Conservation (phyloP, 2,113 vertebrate genomes). For the Periophthalmus modestus region DNA sequence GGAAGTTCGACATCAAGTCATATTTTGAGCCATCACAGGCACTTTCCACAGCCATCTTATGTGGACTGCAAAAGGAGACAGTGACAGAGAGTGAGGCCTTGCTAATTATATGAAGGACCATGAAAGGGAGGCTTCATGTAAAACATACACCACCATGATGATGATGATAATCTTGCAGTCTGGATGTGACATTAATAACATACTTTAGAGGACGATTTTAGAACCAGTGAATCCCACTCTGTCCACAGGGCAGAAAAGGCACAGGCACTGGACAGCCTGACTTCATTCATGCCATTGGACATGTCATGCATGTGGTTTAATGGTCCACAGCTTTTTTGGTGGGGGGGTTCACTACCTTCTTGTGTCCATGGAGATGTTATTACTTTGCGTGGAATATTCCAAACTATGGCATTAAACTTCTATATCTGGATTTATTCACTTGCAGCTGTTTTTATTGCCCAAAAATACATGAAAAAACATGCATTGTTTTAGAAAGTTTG, state of each 20-base stretch:
- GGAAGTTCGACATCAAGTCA: background rate
- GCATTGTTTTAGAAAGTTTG: no score
- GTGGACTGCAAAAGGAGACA: background rate
- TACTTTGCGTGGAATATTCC: no score
- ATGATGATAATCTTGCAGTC: slow-evolving; percentile 56
- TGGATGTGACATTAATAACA: slow-evolving; percentile 68
- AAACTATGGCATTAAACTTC: no score
- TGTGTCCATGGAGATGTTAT: no score
- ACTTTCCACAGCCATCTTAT: background rate
- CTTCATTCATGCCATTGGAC: slow-evolving; percentile 44
- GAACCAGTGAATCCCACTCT: slow-evolving; percentile 31
- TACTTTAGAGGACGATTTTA: slow-evolving; percentile 49
- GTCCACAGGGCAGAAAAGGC: slow-evolving; percentile 34
- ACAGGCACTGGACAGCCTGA: slow-evolving; percentile 18
- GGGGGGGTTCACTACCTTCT: no score
- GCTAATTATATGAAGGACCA: slow-evolving; percentile 56
- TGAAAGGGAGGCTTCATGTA: slow-evolving; percentile 38
- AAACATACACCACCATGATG: slow-evolving; percentile 36
- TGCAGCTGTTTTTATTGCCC: no score
- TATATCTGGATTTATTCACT: no score
- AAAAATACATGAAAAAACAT: no score
- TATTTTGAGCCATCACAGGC: background rate
- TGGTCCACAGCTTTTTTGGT: no score
- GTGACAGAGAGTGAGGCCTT: slow-evolving; percentile 3
- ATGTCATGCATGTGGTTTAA: slow-evolving; percentile 47